Evolutionary conservation across 2,888 invertebrate species (phyloP).

Genomic region (Nephrotoma flavescens): DNA sequence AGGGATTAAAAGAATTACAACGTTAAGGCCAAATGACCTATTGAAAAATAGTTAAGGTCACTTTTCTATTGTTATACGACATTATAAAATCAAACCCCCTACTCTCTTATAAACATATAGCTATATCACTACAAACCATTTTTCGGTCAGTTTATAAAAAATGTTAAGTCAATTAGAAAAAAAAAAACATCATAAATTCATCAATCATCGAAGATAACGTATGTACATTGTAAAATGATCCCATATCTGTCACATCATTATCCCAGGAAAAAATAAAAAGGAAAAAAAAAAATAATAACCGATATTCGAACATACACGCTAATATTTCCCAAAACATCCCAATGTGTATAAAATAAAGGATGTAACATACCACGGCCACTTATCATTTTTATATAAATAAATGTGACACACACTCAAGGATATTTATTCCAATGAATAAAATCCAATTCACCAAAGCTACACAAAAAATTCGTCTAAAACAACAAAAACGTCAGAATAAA

Average conservation of each 20-base stretch:
- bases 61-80: too few species aligned
- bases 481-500: neutral
- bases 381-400: neutral
- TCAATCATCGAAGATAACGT: neutral
- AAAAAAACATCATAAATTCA: neutral
- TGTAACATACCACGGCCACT: neutral
- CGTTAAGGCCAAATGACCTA: too few species aligned
- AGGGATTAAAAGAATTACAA: too few species aligned
- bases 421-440: neutral
- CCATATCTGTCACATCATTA: neutral
- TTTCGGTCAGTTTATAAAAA: neutral
- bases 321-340: neutral
- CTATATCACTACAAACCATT: too few species aligned
- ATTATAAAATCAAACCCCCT: too few species aligned
- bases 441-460: neutral
- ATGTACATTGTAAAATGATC: neutral
- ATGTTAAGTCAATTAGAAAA: neutral
- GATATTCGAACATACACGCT: neutral
- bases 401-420: neutral
- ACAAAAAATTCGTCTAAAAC: neutral
- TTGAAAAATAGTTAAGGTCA: too few species aligned
- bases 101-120: too few species aligned
- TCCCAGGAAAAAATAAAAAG: neutral
- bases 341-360: neutral
- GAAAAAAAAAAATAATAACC: neutral